Evolutionary conservation across 2,113 vertebrate genomes (phyloP).

Genomic region (Corythornis cristatus): DNA sequence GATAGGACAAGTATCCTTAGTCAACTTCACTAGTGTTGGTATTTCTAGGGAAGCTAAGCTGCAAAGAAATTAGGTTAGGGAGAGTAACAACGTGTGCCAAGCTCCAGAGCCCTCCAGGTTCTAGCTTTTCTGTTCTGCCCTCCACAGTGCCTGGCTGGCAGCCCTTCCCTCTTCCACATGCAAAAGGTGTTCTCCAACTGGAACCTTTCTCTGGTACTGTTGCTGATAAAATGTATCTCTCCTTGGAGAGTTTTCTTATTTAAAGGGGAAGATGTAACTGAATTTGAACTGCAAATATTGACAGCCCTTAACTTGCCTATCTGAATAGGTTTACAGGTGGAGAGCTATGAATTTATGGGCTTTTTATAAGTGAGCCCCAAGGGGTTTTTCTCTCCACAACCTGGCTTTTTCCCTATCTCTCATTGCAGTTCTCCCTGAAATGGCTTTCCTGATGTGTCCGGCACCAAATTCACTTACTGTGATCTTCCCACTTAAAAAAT

Average conservation of each 20-base stretch:
- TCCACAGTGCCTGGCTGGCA: not conserved
- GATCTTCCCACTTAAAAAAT: constrained; percentile 14
- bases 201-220: not conserved
- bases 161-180: not conserved
- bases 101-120: not conserved
- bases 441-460: not conserved
- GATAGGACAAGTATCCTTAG: not conserved
- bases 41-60: not conserved
- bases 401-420: not conserved
- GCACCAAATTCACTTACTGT: not conserved
- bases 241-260: not conserved
- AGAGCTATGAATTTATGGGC: not conserved
- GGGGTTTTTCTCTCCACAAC: not conserved
- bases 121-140: not conserved
- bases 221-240: not conserved
- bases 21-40: not conserved
- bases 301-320: not conserved
- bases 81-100: fast-evolving
- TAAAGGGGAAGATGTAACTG: constrained; percentile 17
- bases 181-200: not conserved
- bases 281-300: constrained; percentile 11
- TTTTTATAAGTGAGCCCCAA: constrained; percentile 13
- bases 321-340: not conserved
- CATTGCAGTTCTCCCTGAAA: not conserved
- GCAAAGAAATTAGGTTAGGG: not conserved